A percentile compares a stretch with the other conserved stretches of the same genome.
phyloP scores from a whole-genome alignment of 2,888 invertebrate genomes.

The Amphimallon solstitiale region DNA sequence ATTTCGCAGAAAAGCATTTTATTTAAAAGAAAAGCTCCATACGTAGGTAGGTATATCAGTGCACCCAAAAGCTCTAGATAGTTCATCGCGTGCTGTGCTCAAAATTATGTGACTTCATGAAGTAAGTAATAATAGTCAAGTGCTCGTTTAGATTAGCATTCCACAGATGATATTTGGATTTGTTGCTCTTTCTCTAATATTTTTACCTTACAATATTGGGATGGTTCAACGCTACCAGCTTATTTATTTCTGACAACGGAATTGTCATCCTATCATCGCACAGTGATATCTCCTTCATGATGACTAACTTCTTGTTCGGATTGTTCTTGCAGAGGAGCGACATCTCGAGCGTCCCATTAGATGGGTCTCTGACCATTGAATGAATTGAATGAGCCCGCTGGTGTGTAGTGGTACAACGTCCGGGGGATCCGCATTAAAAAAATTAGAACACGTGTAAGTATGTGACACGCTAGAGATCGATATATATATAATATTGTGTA shows the following conservation, averaged over 20 bases:
- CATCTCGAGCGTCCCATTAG: conserved; percentile 13
- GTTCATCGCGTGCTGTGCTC: no score
- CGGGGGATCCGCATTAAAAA: conserved; percentile 13
- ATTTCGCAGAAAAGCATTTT: no score
- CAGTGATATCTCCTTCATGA: conserved; percentile 80
- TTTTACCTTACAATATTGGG: conserved; percentile 74
- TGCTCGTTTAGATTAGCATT: background rate
- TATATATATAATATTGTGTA: conserved; percentile 30
- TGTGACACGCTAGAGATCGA: background rate
- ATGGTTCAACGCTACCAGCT: conserved; percentile 76
- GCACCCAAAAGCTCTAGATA: background rate
- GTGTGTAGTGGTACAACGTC: no score
- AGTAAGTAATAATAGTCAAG: background rate
- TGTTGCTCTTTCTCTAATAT: background rate
- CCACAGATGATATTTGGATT: background rate
- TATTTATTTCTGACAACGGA: conserved; percentile 76
- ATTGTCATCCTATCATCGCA: conserved; percentile 61
- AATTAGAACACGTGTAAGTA: conserved; percentile 23
- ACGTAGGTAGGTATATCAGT: background rate
- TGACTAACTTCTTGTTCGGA: conserved; percentile 61
- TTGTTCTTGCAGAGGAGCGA: conserved; percentile 37
- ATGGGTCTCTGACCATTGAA: background rate
- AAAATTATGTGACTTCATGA: background rate
- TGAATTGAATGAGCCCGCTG: no score
- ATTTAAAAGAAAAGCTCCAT: no score